Evolutionary conservation across 2,888 invertebrate species (phyloP), one percentile per base, ranked within the genome.

Genomic region (Epirrita christyi): DNA sequence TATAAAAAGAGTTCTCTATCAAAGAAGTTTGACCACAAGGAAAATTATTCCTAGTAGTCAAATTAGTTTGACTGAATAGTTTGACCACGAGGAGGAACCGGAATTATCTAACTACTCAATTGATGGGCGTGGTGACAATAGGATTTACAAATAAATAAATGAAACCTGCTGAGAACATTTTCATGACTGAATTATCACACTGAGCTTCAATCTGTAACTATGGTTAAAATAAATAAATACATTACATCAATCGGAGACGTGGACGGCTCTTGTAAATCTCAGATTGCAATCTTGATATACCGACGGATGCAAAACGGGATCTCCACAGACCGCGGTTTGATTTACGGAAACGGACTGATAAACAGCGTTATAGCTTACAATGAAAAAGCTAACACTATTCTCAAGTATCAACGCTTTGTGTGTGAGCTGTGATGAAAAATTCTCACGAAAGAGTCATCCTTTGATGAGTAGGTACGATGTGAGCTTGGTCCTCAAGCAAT

Each of bases 271-370:
- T 91, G 92, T 92, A 92, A 92, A 92, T 92, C 87, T 83, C 77
- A 70, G 92, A 92, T 92, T 89, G 86, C 81, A 76, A 92, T 92
- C 92, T 92, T 92, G 92, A 92, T 89, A 83, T 88, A 89, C 86
- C 85, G 81, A 89, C 91, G 91, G 88, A 92, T 92, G 92, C 89
- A 86, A 88, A 92, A 89, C 87, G 84, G 85, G 86, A 86, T 80
- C 80, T 78, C 81, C 77, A 75, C 75, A 70, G 72, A 60, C 55
- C 54, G 61, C 69, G 71, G 68, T 87, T 88, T 88, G 87, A 88
- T 89, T 88, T 89, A 89, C 85, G 86, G 80, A 89, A 86, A 88
- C 73, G 51, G 54, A 38, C 44, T 48, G 51, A 53, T 75, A 70
- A 72, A 69, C 67, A 68, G 71, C 69, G 70, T 72, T 77, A 71